Evolutionary conservation across 2,888 invertebrate species (phyloP).

Genomic region (Sinohyriopsis cumingii): DNA sequence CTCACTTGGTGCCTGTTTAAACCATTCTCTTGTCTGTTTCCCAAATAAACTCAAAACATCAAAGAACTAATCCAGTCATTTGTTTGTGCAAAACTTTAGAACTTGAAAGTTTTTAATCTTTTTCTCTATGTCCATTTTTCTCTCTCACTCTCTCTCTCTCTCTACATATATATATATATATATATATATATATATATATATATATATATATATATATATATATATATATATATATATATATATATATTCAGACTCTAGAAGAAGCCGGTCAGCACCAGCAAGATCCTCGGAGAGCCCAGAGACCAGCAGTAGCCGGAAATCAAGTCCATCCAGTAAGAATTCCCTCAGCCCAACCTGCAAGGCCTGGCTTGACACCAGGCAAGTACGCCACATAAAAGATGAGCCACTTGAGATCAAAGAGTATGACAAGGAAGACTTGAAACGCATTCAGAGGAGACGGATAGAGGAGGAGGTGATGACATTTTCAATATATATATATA

Average conservation of each 20-base stretch:
- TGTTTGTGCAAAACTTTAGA: too few species aligned
- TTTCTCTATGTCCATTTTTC: too few species aligned
- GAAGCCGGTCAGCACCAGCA: slow-evolving; percentile 69
- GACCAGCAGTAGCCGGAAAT: slow-evolving; percentile 43
- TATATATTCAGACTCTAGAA: slow-evolving; percentile 47
- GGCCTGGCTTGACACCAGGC: slow-evolving; percentile 62
- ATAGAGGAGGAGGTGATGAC: slow-evolving; percentile 68
- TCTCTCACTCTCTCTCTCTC: too few species aligned
- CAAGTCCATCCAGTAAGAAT: slow-evolving; percentile 46
- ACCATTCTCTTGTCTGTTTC: too few species aligned
- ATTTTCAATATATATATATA: neutral
- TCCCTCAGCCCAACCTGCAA: slow-evolving; percentile 54
- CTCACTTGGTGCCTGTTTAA: too few species aligned
- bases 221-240: too few species aligned
- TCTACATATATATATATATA: too few species aligned
- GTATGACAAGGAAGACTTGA: slow-evolving; percentile 75
- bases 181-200: too few species aligned
- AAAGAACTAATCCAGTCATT: too few species aligned
- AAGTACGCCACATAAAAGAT: slow-evolving; percentile 48
- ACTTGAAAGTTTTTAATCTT: too few species aligned
- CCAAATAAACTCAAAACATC: too few species aligned
- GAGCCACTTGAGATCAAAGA: slow-evolving; percentile 67
- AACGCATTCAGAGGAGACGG: slow-evolving; percentile 74
- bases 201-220: too few species aligned
- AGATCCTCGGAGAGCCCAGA: slow-evolving; percentile 60